These are phyloP conservation scores for Leucoraja ocellata DNA, from an alignment of 2,797 vertebrate genomes.

Conservation along the genomic window DNA sequence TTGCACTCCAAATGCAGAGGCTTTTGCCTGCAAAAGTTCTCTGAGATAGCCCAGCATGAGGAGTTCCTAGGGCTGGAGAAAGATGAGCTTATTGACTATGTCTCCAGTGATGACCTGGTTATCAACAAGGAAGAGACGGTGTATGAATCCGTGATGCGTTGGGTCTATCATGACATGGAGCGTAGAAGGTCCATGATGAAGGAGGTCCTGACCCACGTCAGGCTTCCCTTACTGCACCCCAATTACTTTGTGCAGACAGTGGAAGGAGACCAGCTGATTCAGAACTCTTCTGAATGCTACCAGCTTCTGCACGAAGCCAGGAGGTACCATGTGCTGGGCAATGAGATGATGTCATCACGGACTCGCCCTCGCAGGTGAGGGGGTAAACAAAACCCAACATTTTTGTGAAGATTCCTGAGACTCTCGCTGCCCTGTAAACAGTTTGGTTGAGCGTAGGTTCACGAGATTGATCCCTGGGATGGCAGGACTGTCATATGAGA, in stretches of 20 bases:
- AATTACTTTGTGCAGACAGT: conserved; percentile 98
- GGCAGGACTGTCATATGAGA: too few relatives aligned
- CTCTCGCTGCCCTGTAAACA: not conserved
- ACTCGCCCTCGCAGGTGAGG: conserved; percentile 88
- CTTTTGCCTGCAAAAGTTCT: conserved; percentile 80
- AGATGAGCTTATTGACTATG: conserved; percentile 88
- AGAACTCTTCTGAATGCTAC: conserved; percentile 90
- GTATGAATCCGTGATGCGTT: conserved; percentile 92
- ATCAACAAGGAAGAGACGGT: conserved; percentile 86
- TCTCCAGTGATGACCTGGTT: conserved; percentile 80
- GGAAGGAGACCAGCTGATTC: conserved; percentile 90
- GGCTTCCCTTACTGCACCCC: conserved; percentile 86
- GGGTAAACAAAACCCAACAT: not conserved
- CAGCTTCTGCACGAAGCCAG: conserved; percentile 91
- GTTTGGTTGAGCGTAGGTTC: not conserved
- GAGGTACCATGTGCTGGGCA: conserved; percentile 91
- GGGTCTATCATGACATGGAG: conserved; percentile 83
- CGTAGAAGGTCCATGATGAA: conserved; percentile 75
- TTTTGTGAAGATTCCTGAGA: not conserved
- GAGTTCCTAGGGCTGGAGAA: conserved; percentile 85
- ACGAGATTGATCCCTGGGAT: too few relatives aligned
- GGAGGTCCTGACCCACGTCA: conserved; percentile 82
- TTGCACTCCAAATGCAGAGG: conserved; percentile 81
- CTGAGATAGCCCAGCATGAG: conserved; percentile 85
- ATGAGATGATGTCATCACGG: conserved; percentile 97